Evolutionary conservation across 1,140 invertebrate genomes (phyloP), one percentile per base, ranked within the genome.

Genomic region (Drosophila pallidifrons): DNA sequence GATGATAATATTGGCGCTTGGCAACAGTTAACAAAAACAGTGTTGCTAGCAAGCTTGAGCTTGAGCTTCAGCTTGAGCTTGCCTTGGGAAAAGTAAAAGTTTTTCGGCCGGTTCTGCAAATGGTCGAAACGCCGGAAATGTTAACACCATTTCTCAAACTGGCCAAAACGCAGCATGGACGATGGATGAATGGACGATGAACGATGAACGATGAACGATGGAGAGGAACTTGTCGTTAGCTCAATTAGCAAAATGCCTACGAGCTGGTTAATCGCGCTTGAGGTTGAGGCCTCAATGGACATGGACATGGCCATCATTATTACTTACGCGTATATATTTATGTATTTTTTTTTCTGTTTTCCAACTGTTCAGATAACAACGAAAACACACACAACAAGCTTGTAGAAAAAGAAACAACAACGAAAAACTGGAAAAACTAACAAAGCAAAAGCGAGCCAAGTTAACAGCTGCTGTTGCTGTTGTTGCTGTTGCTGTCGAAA

Each of bases 181-280:
- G 52, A 74, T 58, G 66, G 65, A 54, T 72, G 30, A 25, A 65
- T 65, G 13, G 20, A 38, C 46, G 32, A 47, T 46, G 41, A 30
- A 71, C 45, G 7, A 47, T 46, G 41, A 30, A 71, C 45, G 7
- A 64, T 38, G 11, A n/a, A 55, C 58, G 45, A 70, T 64, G 61
- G 61, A 80, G 61, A 80, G 61, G 81, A 71, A 86, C 82, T 82
- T 87, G 82, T 79, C 69, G 82, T 78, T 63, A 13, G 81, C 80
- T 87, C 83, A 88, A 88, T 87, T 87, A 87, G 79, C 69, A 51
- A 82, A 86, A 88, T 79, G 76, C 83, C 82, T 82, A 76, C 72
- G 46, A 88, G 79, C 60, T 70, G 58, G 59, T 75, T 58, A 54
- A 75, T 61, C 58, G 71, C 8, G 25, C 16, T 45, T 32, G 52